Evolutionary conservation across 2,888 invertebrate species (phyloP), one percentile per base, ranked within the genome.

Genomic region (Sarcophaga subvicina): DNA sequence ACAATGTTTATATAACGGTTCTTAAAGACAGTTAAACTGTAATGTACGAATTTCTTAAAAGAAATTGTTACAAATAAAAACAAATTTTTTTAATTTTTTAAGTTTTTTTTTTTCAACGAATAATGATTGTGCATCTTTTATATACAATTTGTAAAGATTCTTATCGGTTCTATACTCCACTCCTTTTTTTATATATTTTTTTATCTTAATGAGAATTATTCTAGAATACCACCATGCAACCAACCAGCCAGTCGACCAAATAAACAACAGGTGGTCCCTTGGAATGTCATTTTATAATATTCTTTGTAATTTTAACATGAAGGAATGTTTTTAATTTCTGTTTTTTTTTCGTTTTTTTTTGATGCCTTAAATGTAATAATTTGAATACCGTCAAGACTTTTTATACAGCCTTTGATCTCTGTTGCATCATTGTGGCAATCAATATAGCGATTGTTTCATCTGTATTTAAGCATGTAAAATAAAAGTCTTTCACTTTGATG

Each of bases 241-340:
- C 70, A 62, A 49, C 60, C 76, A 62, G 49, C 75, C 75, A 80
- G 83, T 83, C 80, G 83, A 83, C 69, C 70, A 67, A 4, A 22
- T 49, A 60, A 60, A 60, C 72, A 62, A 49, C 78, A 78, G 83
- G 83, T 84, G 83, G 83, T 87, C 69, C 66, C 64, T 59, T 22
- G 17, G 25, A 62, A 75, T 47, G 69, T 79, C 75, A 84, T 71
- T 71, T 63, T 59, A 81, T 63, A 66, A 71, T 66, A 76, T 76
- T 77, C 59, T 71, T 66, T 62, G 14, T 54, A 84, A 64, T 49
- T 62, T 75, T 27, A 62, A 71, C 54, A 47, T 75, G 60, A 83
- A 71, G 5, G 64, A 76, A 75, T 76, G 37, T 37, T 37, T 37
- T 63, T 17, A 54, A 14, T 54, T 14, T 49, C 14, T 8, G 49